Evolutionary conservation across 2,888 invertebrate genomes (phyloP).

Genomic region (Omphaloscelis lunosa): DNA sequence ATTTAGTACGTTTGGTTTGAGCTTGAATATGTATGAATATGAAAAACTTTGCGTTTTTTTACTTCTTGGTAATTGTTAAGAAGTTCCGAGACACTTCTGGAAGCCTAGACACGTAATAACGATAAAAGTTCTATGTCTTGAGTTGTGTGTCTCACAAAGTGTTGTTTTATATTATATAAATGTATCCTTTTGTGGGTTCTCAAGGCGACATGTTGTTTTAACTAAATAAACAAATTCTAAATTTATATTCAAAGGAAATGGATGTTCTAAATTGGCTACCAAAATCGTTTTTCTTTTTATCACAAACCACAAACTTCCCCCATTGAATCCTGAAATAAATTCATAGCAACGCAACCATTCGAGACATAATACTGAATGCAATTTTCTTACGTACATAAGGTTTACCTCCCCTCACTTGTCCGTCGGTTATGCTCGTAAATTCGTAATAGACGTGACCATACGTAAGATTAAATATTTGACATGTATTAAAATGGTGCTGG

Average conservation of each 20-base stretch:
- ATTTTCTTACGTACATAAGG: constrained; percentile 68
- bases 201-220: not conserved
- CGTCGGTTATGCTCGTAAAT: constrained; percentile 66
- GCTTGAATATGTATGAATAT: not conserved
- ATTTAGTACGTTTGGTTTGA: not conserved
- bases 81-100: not conserved
- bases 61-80: constrained; percentile 4
- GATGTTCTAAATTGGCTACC: constrained; percentile 1
- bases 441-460: constrained; percentile 66
- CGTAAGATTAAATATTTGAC: constrained; percentile 64
- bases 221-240: too few relatives aligned
- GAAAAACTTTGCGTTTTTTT: not conserved
- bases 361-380: constrained; percentile 53
- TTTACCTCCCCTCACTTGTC: constrained; percentile 65
- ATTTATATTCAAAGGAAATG: not conserved
- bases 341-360: constrained; percentile 34
- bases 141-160: not conserved
- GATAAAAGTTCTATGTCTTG: not conserved
- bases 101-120: not conserved
- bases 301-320: constrained; percentile 16
- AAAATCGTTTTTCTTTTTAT: constrained; percentile 16
- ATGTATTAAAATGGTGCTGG: constrained; percentile 58
- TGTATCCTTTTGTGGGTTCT: not conserved
- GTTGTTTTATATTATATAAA: constrained; percentile 22
- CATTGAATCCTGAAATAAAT: constrained; percentile 52